A percentile compares a stretch with the other conserved stretches of the same genome.
phyloP scores from a whole-genome alignment of 2,888 invertebrate species.

The Glaucopsyche alexis region DNA sequence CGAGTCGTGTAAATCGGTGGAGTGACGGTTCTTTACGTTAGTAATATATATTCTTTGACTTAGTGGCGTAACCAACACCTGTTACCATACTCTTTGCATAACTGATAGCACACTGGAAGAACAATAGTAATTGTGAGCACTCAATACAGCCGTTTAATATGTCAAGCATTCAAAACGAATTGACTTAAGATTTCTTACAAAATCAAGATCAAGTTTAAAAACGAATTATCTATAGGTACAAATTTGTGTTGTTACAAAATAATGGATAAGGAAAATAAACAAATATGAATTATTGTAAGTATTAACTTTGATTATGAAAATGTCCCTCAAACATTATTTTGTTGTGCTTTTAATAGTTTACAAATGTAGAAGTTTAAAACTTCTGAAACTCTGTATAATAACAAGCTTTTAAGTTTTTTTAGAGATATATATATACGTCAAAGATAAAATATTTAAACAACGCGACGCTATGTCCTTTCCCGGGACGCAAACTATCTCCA shows the following conservation, averaged over 20 bases:
- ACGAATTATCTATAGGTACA: background rate
- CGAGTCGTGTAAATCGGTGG: too few species aligned
- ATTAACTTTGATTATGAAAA: background rate
- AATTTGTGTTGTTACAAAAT: background rate
- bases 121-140: too few species aligned
- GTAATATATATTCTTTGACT: too few species aligned
- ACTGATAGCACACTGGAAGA: background rate
- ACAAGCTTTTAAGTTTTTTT: too few species aligned
- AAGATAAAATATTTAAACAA: too few species aligned
- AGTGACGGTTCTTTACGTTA: too few species aligned
- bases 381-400: too few species aligned
- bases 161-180: background rate
- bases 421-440: too few species aligned
- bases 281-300: constrained; percentile 3
- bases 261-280: background rate
- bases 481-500: too few species aligned
- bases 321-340: background rate
- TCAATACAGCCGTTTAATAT: background rate
- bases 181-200: background rate
- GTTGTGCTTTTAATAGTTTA: too few species aligned
- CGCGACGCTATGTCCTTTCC: too few species aligned
- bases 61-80: background rate
- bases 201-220: background rate
- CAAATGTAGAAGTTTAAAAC: too few species aligned
- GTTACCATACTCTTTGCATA: background rate